A percentile compares a stretch with the other conserved stretches of the same genome.
These are phyloP conservation scores for Encarsia formosa DNA, from an alignment of 2,888 invertebrate species.

Conservation along the genomic window DNA sequence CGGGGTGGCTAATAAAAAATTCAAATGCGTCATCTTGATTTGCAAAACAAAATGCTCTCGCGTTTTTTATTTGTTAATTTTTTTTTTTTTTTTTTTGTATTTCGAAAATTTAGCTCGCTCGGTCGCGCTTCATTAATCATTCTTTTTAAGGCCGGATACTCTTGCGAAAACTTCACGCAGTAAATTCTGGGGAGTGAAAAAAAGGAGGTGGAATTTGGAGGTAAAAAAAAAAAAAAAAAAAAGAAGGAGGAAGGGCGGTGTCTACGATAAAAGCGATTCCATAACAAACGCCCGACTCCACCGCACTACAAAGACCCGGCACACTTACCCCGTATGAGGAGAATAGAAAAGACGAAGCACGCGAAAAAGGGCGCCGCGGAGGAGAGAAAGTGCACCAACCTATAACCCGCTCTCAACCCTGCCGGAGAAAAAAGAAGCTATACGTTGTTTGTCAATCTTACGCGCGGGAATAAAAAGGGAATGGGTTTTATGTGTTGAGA, in stretches of 20 bases:
- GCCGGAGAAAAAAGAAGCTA: no score
- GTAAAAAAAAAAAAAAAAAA: neutral
- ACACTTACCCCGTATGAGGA: neutral
- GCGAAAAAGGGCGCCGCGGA: neutral
- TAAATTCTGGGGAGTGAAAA: constrained; percentile 1
- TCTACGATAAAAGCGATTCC: constrained; percentile 21
- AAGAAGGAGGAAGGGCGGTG: constrained; percentile 4
- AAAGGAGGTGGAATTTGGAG: neutral
- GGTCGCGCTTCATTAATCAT: neutral
- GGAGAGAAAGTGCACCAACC: constrained; percentile 16
- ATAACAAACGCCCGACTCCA: constrained; percentile 15
- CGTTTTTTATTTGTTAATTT: no score
- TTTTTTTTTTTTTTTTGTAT: neutral
- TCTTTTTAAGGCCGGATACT: no score
- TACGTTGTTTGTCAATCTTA: no score
- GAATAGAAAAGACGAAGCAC: neutral
- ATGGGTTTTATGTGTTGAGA: no score
- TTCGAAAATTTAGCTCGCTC: neutral
- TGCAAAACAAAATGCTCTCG: no score
- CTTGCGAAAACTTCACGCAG: constrained; percentile 13
- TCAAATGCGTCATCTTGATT: no score
- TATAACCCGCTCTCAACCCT: no score
- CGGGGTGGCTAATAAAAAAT: no score
- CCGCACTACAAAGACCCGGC: constrained; percentile 8
- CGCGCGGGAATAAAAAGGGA: no score